Percentiles rank a stretch among this genome's conserved stretches.
Conservation (phyloP, 2,888 invertebrate genomes). For the Cataglyphis altisquamis region DNA sequence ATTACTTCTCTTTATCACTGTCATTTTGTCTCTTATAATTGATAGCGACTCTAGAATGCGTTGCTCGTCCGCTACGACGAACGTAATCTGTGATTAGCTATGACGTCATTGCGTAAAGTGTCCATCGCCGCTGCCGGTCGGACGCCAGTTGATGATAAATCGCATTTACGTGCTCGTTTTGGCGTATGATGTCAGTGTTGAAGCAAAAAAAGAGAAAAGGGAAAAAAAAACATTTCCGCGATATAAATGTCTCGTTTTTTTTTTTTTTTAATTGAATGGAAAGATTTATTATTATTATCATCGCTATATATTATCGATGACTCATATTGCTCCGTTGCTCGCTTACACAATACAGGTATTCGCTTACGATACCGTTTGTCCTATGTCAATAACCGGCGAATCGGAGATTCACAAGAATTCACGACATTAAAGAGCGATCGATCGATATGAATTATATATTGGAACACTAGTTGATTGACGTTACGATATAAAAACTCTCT, state of each 20-base stretch:
- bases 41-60: constrained; percentile 13
- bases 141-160: not conserved
- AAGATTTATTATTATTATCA: not conserved
- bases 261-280: not conserved
- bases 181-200: constrained; percentile 33
- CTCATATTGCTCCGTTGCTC: not conserved
- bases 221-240: not conserved
- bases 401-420: not conserved
- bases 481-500: not conserved
- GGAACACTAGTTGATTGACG: not conserved
- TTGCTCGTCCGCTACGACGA: constrained; percentile 20
- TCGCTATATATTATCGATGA: not conserved
- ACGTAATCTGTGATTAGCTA: constrained; percentile 45
- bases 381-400: constrained; percentile 9
- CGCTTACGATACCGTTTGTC: not conserved
- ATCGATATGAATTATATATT: not conserved
- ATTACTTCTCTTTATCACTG: not conserved
- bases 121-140: constrained; percentile 23
- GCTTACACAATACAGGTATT: not conserved
- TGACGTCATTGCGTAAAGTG: constrained; percentile 53
- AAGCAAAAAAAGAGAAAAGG: not conserved
- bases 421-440: not conserved
- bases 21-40: constrained; percentile 32
- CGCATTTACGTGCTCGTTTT: constrained; percentile 21
- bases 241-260: not conserved